Base-by-base conservation (phyloP, 1,140 invertebrate genomes). In the Drosophila erecta region DNA sequence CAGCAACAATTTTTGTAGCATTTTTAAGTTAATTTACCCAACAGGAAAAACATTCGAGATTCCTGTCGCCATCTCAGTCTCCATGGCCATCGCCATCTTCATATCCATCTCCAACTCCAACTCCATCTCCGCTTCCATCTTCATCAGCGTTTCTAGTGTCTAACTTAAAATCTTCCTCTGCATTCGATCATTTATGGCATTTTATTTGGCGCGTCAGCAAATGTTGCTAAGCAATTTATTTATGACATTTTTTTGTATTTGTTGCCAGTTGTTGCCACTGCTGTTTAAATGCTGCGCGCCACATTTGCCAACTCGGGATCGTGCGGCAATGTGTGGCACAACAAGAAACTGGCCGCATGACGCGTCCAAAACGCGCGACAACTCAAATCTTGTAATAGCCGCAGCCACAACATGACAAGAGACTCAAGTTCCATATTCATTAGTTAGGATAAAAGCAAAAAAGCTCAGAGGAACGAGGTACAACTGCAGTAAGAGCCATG, bases 151-250 rank as follows among this genome's bases (percentile, higher is more conserved):
- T 64, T 57, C 66, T 55, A 53, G 49, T 61, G 58, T 70, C 70
- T 75, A 65, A 80, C 81, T 81, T 72, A 79, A 90, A 87, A 87
- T 90, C 81, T 79, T 69, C 50, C 80, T 59, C 67, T 70, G 79
- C 79, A 81, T 81, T 81, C 79, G 81, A 86, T 86, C 90, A 76
- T 91, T 90, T 91, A 91, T 91, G 85, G 90, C 74, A 84, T 90
- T 91, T 91, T 91, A 91, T 91, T 91, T 91, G 90, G 90, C 90
- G 86, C 85, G 90, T 86, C 85, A 91, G 79, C 86, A 91, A 91
- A 91, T 91, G 90, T 91, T 91, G 85, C 76, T 70, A 84, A 87
- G 80, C 80, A 84, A 91, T 91, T 91, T 91, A 91, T 91, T 91
- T 91, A 91, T 91, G 90, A 91, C 85, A 91, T 91, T 90, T 91